phyloP scores from a whole-genome alignment of 2,797 vertebrate species.

The Manis crassicaudata region DNA sequence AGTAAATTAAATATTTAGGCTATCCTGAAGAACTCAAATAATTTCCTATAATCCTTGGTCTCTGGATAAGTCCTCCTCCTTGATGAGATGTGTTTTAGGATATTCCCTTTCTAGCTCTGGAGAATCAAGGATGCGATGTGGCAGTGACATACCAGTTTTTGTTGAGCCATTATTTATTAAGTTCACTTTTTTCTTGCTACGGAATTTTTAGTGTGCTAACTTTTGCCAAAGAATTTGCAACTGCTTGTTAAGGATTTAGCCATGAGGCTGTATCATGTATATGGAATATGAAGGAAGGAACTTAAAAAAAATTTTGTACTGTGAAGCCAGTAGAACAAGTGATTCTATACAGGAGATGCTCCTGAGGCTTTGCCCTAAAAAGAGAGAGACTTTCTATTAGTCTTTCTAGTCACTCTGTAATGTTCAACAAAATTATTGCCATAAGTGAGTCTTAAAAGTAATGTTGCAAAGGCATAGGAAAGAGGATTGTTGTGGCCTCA shows the following conservation, averaged over 20 bases:
- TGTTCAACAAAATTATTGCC: constrained; percentile 57
- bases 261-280: not conserved
- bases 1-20: not conserved
- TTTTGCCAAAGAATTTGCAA: constrained; percentile 39
- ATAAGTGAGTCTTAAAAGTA: constrained; percentile 59
- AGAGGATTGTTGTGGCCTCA: constrained; percentile 61
- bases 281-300: constrained; percentile 12
- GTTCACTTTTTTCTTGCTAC: not conserved
- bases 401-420: constrained; percentile 34
- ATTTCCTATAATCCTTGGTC: constrained; percentile 46
- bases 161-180: constrained; percentile 38
- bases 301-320: constrained; percentile 1
- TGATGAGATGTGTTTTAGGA: constrained; percentile 31
- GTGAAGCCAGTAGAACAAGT: constrained; percentile 27
- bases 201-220: constrained; percentile 41
- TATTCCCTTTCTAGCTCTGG: constrained; percentile 35
- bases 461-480: not conserved
- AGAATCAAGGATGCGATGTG: not conserved
- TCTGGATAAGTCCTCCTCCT: constrained; percentile 24
- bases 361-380: constrained; percentile 12
- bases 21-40: constrained; percentile 52
- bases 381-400: not conserved
- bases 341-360: not conserved
- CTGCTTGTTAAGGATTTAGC: constrained; percentile 41
- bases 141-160: not conserved